These are phyloP conservation scores for Loriculus beryllinus DNA, from an alignment of 2,797 vertebrate genomes.

Conservation along the genomic window DNA sequence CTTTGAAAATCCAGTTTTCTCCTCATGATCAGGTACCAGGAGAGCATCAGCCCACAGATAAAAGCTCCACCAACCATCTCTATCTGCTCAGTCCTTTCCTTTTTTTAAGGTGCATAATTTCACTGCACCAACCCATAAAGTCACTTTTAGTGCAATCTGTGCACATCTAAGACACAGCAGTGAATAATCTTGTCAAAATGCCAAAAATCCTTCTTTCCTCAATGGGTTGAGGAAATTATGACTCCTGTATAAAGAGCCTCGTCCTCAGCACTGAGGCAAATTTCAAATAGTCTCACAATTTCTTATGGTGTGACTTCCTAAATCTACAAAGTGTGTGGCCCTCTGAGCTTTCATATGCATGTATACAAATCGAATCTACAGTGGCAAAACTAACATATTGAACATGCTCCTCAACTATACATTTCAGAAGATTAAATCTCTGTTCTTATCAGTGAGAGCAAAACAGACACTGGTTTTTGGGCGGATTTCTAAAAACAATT, in stretches of 20 bases:
- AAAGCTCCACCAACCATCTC: not conserved
- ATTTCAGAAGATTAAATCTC: not conserved
- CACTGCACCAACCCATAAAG: not conserved
- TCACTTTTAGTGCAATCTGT: not conserved
- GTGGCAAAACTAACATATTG: not conserved
- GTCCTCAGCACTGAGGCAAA: not conserved
- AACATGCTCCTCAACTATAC: not conserved
- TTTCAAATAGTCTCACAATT: not conserved
- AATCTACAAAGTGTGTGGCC: not conserved
- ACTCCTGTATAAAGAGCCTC: not conserved
- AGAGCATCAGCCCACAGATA: not conserved
- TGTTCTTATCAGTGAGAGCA: not conserved
- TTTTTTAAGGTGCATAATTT: not conserved
- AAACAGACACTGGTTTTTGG: not conserved
- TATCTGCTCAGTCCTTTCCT: not conserved
- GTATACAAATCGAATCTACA: not conserved
- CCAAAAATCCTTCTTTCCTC: not conserved
- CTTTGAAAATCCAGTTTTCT: not conserved
- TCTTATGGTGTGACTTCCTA: not conserved
- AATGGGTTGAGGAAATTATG: not conserved
- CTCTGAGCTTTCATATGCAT: not conserved
- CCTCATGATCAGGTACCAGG: not conserved
- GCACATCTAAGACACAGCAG: not conserved
- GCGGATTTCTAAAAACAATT: slow-evolving; percentile 23
- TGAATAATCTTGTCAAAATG: not conserved